phyloP scores from a whole-genome alignment of 2,888 invertebrate genomes.

The Cephus spinipes region DNA sequence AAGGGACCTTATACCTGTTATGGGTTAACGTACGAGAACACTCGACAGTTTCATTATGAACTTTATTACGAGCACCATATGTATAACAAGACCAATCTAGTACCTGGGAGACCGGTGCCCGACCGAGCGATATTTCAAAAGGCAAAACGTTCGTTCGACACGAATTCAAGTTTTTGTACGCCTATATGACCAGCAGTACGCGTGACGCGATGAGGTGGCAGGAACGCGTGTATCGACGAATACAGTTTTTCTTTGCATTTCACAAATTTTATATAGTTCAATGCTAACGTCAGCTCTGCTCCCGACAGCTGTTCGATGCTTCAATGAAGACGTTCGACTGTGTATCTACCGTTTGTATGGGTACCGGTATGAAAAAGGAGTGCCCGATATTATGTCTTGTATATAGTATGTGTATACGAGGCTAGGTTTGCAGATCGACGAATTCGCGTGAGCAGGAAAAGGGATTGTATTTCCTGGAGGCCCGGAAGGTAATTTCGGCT shows the following conservation, averaged over 20 bases:
- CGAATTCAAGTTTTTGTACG: background rate
- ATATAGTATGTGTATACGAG: no score
- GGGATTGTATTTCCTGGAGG: background rate
- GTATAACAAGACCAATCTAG: background rate
- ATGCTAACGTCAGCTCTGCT: background rate
- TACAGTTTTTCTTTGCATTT: background rate
- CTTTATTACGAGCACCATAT: background rate
- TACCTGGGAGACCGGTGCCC: background rate
- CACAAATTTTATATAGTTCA: background rate
- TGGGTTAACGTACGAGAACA: background rate
- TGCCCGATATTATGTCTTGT: background rate
- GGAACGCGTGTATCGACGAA: no score
- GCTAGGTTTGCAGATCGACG: background rate
- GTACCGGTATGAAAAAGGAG: background rate
- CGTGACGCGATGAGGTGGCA: no score
- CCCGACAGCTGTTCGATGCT: background rate
- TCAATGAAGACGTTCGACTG: background rate
- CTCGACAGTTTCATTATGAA: background rate
- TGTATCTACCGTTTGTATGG: background rate
- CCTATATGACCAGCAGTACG: background rate
- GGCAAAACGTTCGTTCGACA: background rate
- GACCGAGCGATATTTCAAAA: background rate
- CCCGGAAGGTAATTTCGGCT: background rate
- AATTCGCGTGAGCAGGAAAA: constrained; percentile 7
- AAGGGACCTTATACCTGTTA: background rate